Percentiles rank a stretch among this genome's conserved stretches.
Evolutionary conservation across 2,113 vertebrate genomes (phyloP).

Genomic region (Osmerus eperlanus): DNA sequence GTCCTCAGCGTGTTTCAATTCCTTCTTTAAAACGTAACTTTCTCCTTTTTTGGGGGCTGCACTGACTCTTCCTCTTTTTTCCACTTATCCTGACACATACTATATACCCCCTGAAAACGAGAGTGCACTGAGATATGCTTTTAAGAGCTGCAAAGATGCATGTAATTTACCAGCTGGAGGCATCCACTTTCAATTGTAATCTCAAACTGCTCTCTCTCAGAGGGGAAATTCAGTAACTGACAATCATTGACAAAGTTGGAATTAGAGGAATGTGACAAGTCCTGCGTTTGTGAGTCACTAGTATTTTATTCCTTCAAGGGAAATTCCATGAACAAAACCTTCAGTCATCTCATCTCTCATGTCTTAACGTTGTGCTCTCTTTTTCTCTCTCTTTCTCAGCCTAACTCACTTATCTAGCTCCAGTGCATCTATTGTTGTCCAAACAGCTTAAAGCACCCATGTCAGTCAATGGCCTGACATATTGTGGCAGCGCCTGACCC

Average conservation of each 20-base stretch:
- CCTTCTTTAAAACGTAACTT: neutral
- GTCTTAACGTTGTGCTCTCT: neutral
- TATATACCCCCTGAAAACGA: too few species aligned
- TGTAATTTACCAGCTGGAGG: neutral
- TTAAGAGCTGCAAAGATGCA: neutral
- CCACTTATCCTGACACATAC: neutral
- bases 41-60: neutral
- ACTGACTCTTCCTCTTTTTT: neutral
- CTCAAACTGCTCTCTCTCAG: neutral
- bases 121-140: too few species aligned
- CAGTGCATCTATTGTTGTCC: neutral
- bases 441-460: neutral
- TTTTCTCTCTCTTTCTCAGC: neutral
- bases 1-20: neutral
- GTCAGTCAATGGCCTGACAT: neutral
- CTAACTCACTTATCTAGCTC: too few species aligned
- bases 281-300: neutral
- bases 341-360: neutral
- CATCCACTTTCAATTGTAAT: neutral
- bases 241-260: neutral
- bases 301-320: neutral
- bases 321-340: constrained; percentile 1
- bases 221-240: neutral
- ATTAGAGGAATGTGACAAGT: constrained; percentile 4
- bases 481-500: neutral